Conservation (phyloP, 2,797 vertebrate genomes). For the Enteromius viviparus region DNA sequence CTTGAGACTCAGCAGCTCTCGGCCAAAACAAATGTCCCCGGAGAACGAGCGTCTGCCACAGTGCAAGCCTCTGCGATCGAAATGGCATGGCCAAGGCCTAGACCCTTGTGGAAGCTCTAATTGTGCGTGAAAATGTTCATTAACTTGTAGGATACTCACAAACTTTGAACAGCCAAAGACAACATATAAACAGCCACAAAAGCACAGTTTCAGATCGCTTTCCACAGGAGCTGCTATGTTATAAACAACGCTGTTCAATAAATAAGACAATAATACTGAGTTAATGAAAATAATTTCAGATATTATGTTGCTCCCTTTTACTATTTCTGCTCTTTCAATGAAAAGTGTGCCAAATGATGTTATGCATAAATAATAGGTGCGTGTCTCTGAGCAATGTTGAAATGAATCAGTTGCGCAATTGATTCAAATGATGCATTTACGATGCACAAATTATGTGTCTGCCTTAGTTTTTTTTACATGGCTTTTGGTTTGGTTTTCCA, state of each 20-base stretch:
- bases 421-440: background rate
- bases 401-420: background rate
- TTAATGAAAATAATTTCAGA: background rate
- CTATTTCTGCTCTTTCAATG: background rate
- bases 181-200: conserved; percentile 50
- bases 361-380: background rate
- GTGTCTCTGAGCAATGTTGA: background rate
- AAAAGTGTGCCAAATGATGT: background rate
- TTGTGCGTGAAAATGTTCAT: conserved; percentile 66
- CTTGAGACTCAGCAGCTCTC: conserved; percentile 50
- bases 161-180: conserved; percentile 53
- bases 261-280: background rate
- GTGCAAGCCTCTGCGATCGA: conserved; percentile 45
- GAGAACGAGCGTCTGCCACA: conserved; percentile 50
- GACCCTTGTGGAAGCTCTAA: conserved; percentile 61
- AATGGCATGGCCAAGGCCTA: conserved; percentile 53
- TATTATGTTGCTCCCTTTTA: background rate
- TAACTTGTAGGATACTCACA: conserved; percentile 59
- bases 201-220: conserved; percentile 9
- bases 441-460: background rate
- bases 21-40: conserved; percentile 60
- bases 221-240: background rate
- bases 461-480: background rate
- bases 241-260: background rate
- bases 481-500: too few species aligned